phyloP scores from a whole-genome alignment of 2,113 vertebrate genomes.

The Phoxinus phoxinus region DNA sequence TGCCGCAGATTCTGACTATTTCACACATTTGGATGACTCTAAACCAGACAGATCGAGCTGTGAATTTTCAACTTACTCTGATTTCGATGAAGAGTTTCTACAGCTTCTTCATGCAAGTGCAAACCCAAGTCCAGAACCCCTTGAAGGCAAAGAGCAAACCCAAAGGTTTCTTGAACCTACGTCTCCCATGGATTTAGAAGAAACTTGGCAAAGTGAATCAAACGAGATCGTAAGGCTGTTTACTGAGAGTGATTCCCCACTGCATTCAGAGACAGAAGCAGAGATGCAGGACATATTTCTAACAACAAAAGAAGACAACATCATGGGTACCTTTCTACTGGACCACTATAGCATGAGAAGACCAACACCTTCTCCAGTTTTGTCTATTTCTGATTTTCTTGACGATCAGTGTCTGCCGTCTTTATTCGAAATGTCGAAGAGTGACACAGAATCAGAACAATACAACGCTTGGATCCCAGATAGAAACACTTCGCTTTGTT shows the following conservation, averaged over 20 bases:
- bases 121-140: conserved; percentile 64
- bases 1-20: conserved; percentile 74
- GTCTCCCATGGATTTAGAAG: conserved; percentile 44
- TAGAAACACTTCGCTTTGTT: conserved; percentile 12
- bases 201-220: conserved; percentile 48
- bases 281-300: conserved; percentile 21
- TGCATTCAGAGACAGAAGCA: conserved; percentile 36
- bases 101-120: conserved; percentile 60
- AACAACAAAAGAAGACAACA: conserved; percentile 31
- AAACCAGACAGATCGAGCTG: conserved; percentile 71
- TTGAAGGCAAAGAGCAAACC: conserved; percentile 43
- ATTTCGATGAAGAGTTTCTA: conserved; percentile 74
- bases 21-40: conserved; percentile 72
- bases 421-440: conserved; percentile 63
- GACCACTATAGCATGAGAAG: conserved; percentile 25
- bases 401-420: conserved; percentile 52
- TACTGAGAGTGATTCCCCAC: conserved; percentile 44
- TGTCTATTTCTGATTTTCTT: conserved; percentile 50
- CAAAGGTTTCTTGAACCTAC: conserved; percentile 40
- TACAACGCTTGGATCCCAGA: conserved; percentile 47
- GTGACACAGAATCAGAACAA: conserved; percentile 22
- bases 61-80: conserved; percentile 72
- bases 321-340: conserved; percentile 22
- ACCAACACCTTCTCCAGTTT: conserved; percentile 47
- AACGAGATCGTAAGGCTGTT: conserved; percentile 42